These are phyloP conservation scores for Morelia viridis DNA, from an alignment of 2,797 vertebrate species.

Conservation along the genomic window DNA sequence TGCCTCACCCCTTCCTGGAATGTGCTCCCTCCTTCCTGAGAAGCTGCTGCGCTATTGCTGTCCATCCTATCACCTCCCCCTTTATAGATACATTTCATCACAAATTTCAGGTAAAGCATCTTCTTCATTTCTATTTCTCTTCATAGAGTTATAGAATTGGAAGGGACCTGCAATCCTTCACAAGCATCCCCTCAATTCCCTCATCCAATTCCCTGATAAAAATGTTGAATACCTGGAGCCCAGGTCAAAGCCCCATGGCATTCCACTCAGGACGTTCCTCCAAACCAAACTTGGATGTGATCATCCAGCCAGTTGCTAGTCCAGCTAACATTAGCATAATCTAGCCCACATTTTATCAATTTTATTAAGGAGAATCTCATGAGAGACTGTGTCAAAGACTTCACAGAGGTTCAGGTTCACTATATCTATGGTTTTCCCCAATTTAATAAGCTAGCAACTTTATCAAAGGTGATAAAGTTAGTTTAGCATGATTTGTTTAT, in stretches of 20 bases:
- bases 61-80: no score
- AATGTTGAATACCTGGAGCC: background rate
- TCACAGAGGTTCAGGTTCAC: background rate
- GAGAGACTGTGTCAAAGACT: background rate
- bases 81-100: no score
- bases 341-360: background rate
- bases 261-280: background rate
- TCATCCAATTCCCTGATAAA: background rate
- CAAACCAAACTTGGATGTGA: background rate
- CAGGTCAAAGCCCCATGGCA: background rate
- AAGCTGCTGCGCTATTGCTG: no score
- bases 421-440: background rate
- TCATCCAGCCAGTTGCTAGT: background rate
- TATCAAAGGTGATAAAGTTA: background rate
- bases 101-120: background rate
- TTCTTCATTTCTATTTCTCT: background rate
- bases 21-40: no score
- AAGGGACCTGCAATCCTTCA: background rate
- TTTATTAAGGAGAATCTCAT: background rate
- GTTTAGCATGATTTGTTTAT: background rate
- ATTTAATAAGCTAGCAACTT: background rate
- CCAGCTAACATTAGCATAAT: background rate
- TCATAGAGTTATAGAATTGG: background rate
- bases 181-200: background rate
- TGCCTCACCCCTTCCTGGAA: no score